These are phyloP conservation scores for Arremon brunneinucha DNA, from an alignment of 2,797 vertebrate genomes.

Conservation along the genomic window DNA sequence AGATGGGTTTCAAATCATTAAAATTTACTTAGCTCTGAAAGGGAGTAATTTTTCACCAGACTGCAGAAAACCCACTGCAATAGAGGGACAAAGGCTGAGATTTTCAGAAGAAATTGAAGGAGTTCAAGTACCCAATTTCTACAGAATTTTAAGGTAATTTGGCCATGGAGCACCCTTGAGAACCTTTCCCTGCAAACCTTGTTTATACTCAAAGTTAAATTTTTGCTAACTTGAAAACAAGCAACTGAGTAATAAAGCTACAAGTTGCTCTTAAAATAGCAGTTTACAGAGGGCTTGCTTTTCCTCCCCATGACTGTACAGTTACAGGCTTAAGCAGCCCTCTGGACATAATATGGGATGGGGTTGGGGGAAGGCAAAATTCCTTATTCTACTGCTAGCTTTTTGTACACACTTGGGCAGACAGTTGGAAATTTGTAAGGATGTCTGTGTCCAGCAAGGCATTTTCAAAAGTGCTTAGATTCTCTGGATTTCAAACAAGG, in stretches of 20 bases:
- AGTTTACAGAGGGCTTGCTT: background rate
- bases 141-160: background rate
- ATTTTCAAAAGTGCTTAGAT: background rate
- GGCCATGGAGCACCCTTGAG: background rate
- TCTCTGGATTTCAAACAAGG: background rate
- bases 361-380: background rate
- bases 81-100: background rate
- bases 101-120: background rate
- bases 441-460: background rate
- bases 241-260: background rate
- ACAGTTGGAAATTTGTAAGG: background rate
- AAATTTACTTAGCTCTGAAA: conserved; percentile 20
- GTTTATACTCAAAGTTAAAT: background rate
- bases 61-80: background rate
- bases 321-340: background rate
- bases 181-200: background rate
- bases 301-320: background rate
- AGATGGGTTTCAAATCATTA: conserved; percentile 29
- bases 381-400: background rate
- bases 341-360: background rate
- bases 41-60: background rate
- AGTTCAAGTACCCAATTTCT: background rate
- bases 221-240: background rate
- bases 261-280: background rate
- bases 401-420: background rate